Conservation (phyloP, 64 coral and sea anemone species). For the Hydrozoanthus tunicans region DNA sequence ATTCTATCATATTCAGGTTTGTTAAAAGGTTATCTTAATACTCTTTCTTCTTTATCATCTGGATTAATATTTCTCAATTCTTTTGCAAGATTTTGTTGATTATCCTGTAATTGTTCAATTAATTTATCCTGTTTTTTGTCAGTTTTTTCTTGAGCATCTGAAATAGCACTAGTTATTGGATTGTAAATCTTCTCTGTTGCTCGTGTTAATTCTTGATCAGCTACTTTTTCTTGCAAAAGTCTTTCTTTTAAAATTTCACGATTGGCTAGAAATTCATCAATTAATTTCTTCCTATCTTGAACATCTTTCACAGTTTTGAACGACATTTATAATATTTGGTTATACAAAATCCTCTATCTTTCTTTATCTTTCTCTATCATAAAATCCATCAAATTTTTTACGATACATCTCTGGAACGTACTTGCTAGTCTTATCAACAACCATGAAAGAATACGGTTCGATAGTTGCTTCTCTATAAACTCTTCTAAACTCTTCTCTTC, state of each 20-base stretch:
- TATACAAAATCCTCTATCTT: too few species aligned
- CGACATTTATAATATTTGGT: too few species aligned
- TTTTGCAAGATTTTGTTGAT: neutral
- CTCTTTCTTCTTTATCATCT: neutral
- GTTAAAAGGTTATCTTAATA: too few species aligned
- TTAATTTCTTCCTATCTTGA: neutral
- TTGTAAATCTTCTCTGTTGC: neutral
- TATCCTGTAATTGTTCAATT: neutral
- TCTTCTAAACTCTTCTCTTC: too few species aligned
- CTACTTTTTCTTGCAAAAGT: neutral
- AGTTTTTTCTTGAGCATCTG: neutral
- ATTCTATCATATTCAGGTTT: too few species aligned
- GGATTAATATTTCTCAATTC: neutral
- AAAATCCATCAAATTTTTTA: too few species aligned
- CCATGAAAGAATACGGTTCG: too few species aligned
- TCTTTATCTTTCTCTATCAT: neutral
- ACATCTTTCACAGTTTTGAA: neutral
- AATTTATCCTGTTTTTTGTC: neutral
- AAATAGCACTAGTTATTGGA: neutral
- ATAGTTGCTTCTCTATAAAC: too few species aligned
- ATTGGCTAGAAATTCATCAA: neutral
- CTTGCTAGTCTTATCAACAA: too few species aligned
- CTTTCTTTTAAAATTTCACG: neutral
- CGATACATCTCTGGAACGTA: too few species aligned
- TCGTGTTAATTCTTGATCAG: neutral